Conservation (phyloP, 2,888 invertebrate genomes). For the Drosophila villosipedis region DNA sequence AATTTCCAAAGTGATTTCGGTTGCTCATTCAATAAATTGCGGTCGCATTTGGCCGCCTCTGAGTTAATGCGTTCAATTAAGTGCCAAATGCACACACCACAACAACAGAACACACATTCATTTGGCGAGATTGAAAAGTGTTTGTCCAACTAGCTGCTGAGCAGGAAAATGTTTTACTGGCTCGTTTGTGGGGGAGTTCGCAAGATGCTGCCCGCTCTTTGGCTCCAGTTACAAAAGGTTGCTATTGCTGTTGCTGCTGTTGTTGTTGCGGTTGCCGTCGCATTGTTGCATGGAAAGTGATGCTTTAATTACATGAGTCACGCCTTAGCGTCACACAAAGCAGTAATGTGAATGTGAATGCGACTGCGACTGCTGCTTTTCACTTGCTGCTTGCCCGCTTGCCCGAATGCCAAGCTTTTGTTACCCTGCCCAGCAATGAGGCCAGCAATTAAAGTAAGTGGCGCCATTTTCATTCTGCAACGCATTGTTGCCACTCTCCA, state of each 20-base stretch:
- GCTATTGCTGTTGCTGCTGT: conserved; percentile 2
- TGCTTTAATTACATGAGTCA: conserved; percentile 74
- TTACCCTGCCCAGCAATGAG: conserved; percentile 26
- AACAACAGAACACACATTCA: conserved; percentile 1
- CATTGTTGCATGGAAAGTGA: conserved; percentile 69
- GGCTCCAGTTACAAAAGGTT: conserved; percentile 32
- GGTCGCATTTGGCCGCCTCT: conserved; percentile 40
- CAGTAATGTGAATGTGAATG: conserved; percentile 41
- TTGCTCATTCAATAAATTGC: conserved; percentile 36
- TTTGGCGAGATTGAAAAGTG: background rate
- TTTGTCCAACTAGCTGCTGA: background rate
- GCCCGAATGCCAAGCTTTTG: conserved; percentile 32
- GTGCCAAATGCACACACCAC: conserved; percentile 48
- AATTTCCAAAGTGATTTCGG: conserved; percentile 19
- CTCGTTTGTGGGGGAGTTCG: conserved; percentile 17
- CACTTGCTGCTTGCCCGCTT: background rate
- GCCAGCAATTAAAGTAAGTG: conserved; percentile 76
- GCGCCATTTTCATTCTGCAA: conserved; percentile 63
- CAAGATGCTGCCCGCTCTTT: conserved; percentile 10
- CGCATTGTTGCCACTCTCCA: conserved; percentile 33
- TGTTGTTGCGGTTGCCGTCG: conserved; percentile 30
- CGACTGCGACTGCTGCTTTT: background rate
- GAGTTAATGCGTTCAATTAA: conserved; percentile 74
- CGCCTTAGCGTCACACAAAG: conserved; percentile 48
- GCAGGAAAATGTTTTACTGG: conserved; percentile 21